phyloP scores from a whole-genome alignment of 2,888 invertebrate species.

The Agrochola circellaris region DNA sequence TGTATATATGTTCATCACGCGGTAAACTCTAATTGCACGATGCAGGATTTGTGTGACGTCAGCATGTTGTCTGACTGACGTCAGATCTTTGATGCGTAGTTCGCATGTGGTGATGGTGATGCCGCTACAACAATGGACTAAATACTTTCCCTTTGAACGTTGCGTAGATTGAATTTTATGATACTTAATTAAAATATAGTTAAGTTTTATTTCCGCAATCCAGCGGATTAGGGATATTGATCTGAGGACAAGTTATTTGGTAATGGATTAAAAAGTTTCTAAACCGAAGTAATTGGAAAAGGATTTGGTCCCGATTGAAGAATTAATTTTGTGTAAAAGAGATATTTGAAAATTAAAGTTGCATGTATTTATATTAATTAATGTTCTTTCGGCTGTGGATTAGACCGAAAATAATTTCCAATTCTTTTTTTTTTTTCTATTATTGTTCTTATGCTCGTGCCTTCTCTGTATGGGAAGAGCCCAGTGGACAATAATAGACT shows the following conservation, averaged over 20 bases:
- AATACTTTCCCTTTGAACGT: slow-evolving; percentile 1
- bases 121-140: too few species aligned
- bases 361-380: not conserved
- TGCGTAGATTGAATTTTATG: not conserved
- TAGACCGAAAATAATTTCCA: not conserved
- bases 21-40: too few species aligned
- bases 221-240: slow-evolving; percentile 9
- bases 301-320: slow-evolving; percentile 38
- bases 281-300: slow-evolving; percentile 44
- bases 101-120: too few species aligned
- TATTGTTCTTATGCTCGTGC: not conserved
- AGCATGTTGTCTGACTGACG: too few species aligned
- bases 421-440: not conserved
- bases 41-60: too few species aligned
- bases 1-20: too few species aligned
- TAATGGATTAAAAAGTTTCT: slow-evolving; percentile 39
- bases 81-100: too few species aligned
- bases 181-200: slow-evolving; percentile 25
- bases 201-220: slow-evolving; percentile 25
- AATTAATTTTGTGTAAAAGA: slow-evolving; percentile 30
- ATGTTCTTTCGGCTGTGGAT: not conserved
- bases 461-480: not conserved
- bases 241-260: slow-evolving; percentile 45
- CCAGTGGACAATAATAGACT: too few species aligned
- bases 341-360: slow-evolving; percentile 19